These are phyloP conservation scores for Pithys albifrons DNA, from an alignment of 2,113 vertebrate species.

Conservation along the genomic window DNA sequence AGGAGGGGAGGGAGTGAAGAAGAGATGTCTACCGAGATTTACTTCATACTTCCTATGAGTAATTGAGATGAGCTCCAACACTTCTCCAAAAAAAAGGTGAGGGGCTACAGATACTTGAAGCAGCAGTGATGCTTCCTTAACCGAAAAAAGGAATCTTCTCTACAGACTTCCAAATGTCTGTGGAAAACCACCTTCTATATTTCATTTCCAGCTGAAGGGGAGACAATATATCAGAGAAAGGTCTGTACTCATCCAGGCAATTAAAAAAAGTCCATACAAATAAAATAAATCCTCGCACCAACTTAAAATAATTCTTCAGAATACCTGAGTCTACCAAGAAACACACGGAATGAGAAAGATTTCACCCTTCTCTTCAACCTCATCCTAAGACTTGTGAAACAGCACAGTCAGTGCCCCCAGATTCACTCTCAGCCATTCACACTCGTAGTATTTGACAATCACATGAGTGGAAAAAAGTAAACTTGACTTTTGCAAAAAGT, in stretches of 20 bases:
- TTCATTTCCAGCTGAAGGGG: not conserved
- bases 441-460: not conserved
- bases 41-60: not conserved
- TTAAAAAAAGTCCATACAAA: not conserved
- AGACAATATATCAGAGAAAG: not conserved
- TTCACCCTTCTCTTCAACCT: not conserved
- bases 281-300: not conserved
- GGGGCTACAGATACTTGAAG: not conserved
- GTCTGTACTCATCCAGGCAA: not conserved
- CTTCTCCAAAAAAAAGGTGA: not conserved
- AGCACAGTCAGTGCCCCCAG: not conserved
- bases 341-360: accelerated
- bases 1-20: not conserved
- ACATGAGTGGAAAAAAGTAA: not conserved
- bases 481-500: not conserved
- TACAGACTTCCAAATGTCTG: not conserved
- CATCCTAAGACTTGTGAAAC: not conserved
- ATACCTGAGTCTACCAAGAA: not conserved
- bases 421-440: not conserved
- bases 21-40: not conserved
- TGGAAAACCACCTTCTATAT: not conserved
- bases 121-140: not conserved
- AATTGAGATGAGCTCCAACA: not conserved
- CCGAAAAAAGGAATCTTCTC: not conserved
- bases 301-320: not conserved